A percentile compares a stretch with the other conserved stretches of the same genome.
Evolutionary conservation across 2,797 vertebrate species (phyloP).

Genomic region (Australoheros facetus): DNA sequence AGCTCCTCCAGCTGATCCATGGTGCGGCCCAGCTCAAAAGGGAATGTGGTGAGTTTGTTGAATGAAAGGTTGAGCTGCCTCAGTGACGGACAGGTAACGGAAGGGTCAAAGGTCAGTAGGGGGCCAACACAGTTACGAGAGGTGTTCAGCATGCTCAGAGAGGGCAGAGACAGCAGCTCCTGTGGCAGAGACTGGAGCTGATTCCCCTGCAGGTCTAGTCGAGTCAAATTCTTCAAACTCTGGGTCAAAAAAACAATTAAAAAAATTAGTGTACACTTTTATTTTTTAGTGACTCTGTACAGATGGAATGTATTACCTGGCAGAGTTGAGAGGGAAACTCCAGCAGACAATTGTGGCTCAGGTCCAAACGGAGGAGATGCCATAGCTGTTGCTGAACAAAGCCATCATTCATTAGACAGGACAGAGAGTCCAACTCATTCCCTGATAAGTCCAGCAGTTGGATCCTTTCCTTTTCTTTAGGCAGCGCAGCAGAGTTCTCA

Average conservation of each 20-base stretch:
- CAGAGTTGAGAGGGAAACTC: constrained; percentile 87
- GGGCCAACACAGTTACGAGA: constrained; percentile 92
- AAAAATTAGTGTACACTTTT: rapidly evolving
- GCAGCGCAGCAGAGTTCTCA: constrained; percentile 79
- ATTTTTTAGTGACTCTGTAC: not conserved
- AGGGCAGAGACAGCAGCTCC: constrained; percentile 86
- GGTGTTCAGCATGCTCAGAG: constrained; percentile 85
- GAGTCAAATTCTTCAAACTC: constrained; percentile 87
- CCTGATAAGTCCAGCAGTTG: constrained; percentile 92
- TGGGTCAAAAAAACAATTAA: constrained; percentile 47
- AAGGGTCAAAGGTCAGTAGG: constrained; percentile 76
- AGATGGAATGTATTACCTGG: constrained; percentile 75
- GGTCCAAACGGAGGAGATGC: constrained; percentile 88
- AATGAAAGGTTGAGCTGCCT: constrained; percentile 91
- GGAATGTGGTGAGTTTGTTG: constrained; percentile 85
- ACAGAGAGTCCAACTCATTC: constrained; percentile 89
- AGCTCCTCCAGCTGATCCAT: constrained; percentile 87
- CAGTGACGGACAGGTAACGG: constrained; percentile 80
- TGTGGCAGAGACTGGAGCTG: constrained; percentile 83
- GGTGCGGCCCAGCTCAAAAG: constrained; percentile 77
- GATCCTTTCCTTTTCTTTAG: constrained; percentile 87
- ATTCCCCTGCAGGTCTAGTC: constrained; percentile 93
- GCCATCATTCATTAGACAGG: constrained; percentile 83
- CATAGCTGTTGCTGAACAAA: constrained; percentile 83
- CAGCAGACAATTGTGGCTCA: constrained; percentile 88